Evolutionary conservation across 2,888 invertebrate genomes (phyloP).

Genomic region (Diachrysia chrysitis): DNA sequence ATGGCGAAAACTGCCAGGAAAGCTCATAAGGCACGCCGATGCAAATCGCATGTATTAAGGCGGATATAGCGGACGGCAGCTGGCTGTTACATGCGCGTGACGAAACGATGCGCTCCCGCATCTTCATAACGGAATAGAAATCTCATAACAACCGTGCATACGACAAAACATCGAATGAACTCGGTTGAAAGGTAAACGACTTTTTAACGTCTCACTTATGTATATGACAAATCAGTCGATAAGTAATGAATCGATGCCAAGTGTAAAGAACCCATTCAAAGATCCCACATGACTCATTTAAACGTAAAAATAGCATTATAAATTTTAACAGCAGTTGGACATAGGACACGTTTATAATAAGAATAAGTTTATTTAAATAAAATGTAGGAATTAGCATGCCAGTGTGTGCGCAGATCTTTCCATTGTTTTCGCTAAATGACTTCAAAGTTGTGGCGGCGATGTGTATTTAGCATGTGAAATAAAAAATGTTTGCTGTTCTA

Average conservation of each 20-base stretch:
- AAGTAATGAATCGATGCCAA: constrained; percentile 71
- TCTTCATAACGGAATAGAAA: constrained; percentile 80
- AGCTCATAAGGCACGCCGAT: constrained; percentile 82
- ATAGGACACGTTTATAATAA: constrained; percentile 82
- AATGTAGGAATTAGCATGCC: constrained; percentile 83
- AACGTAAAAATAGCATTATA: constrained; percentile 86
- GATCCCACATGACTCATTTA: constrained; percentile 84
- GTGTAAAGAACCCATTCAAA: constrained; percentile 78
- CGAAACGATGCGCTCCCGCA: constrained; percentile 63
- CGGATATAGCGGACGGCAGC: constrained; percentile 72
- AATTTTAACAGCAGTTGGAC: constrained; percentile 83
- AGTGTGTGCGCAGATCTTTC: constrained; percentile 78
- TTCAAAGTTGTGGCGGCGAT: constrained; percentile 86
- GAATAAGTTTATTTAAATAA: constrained; percentile 88
- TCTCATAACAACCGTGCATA: constrained; percentile 72
- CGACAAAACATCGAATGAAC: constrained; percentile 52
- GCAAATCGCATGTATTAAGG: constrained; percentile 80
- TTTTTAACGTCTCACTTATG: constrained; percentile 69
- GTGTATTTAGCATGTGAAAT: constrained; percentile 84
- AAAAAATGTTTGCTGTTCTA: constrained; percentile 78
- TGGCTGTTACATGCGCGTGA: constrained; percentile 68
- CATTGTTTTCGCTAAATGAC: constrained; percentile 89
- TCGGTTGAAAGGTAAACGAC: constrained; percentile 75
- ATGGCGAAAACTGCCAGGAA: constrained; percentile 84
- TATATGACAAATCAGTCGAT: constrained; percentile 59